A percentile compares a stretch with the other conserved stretches of the same genome.
Conservation (phyloP, 2,888 invertebrate genomes). For the Iphiclides podalirius region DNA sequence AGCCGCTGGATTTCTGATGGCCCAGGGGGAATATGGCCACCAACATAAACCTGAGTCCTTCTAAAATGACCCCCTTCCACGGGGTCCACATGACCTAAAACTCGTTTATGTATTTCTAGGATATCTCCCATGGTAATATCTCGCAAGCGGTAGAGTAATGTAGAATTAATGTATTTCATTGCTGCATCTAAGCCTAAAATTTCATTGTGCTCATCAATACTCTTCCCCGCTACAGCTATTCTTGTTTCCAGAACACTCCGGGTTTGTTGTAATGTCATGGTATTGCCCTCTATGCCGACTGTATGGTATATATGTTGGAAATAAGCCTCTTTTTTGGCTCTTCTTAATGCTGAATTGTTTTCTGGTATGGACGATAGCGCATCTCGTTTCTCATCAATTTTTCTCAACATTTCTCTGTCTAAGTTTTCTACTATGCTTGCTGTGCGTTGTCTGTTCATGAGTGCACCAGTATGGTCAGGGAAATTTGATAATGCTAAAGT, state of each 20-base stretch:
- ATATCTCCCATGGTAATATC: constrained; percentile 91
- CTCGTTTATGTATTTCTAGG: constrained; percentile 93
- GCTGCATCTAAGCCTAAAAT: constrained; percentile 96
- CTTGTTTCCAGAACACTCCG: constrained; percentile 94
- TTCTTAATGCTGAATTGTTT: constrained; percentile 87
- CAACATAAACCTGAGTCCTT: constrained; percentile 95
- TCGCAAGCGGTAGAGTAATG: constrained; percentile 87
- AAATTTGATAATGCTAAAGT: constrained; percentile 90
- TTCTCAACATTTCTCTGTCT: constrained; percentile 87
- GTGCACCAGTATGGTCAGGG: constrained; percentile 90
- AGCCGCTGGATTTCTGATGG: constrained; percentile 89
- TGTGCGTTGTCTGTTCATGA: constrained; percentile 90
- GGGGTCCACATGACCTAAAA: constrained; percentile 97
- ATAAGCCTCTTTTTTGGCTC: constrained; percentile 96
- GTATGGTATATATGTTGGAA: constrained; percentile 98
- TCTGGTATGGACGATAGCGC: constrained; percentile 90
- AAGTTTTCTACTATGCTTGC: constrained; percentile 93
- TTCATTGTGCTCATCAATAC: constrained; percentile 98
- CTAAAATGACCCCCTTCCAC: constrained; percentile 93
- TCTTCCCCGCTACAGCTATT: constrained; percentile 89
- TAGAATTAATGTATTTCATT: constrained; percentile 94
- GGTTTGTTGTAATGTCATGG: constrained; percentile 95
- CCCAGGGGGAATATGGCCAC: constrained; percentile 95
- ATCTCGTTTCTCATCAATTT: constrained; percentile 92
- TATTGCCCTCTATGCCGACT: constrained; percentile 98